Evolutionary conservation across 2,797 vertebrate species (phyloP), one percentile per base, ranked within the genome.

Genomic region (Astyanax mexicanus): DNA sequence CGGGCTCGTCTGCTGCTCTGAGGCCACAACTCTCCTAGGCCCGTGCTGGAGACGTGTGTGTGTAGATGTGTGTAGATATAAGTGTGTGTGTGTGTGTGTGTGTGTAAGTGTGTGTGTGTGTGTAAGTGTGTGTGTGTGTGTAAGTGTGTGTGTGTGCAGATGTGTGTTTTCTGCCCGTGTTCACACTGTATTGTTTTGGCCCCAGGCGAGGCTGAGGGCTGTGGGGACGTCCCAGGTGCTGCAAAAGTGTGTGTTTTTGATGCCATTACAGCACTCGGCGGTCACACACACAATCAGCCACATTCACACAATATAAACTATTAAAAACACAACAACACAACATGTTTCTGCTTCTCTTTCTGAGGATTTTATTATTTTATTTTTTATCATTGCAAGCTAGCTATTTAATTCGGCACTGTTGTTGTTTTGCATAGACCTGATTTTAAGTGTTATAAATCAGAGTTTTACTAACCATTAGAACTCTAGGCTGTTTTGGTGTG

Each of bases 131-230:
- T 70, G 58, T 74, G 67, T 75, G 65, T 67, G 32, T 73, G 79
- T 55, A n/a, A n/a, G n/a, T n/a, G n/a, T n/a, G 65, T 67, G 32
- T 73, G 79, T 55, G 69, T 55, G n/a, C 69, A 23, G 70, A 52
- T 67, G 37, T 70, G 58, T 74, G 67, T 75, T 37, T 67, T 62
- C 62, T 54, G 47, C n/a, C 58, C 47, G 38, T 58, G 67, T 74
- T 78, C 77, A 70, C 72, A 57, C 10, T 70, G 68, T 73, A 81
- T 72, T 83, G 83, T 84, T 85, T 75, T 86, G 85, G 84, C 87
- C 85, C 64, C 69, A 80, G 87, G 87, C 82, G 37, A 77, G 81
- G 84, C 85, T 79, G 62, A 80, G 80, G 86, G 86, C 83, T 69
- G 72, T 80, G 35, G 76, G 51, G 77, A 76, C 66, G 62, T 75